Evolutionary conservation across 2,113 vertebrate species (phyloP), one percentile per base, ranked within the genome.

Genomic region (Chaenogobius annularis): DNA sequence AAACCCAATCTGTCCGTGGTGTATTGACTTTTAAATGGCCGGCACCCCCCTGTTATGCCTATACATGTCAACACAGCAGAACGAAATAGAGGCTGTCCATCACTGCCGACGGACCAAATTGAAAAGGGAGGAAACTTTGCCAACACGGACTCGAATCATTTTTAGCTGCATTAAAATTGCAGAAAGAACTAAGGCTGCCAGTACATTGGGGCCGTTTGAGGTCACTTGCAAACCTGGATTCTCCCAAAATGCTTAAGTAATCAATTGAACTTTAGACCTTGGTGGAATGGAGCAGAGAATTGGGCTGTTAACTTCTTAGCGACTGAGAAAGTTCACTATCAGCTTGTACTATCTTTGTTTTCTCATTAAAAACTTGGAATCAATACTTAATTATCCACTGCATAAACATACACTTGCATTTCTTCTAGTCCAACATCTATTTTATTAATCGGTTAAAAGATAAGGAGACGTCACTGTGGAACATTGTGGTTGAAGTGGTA

Each of bases 311-410:
- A 74, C 76, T 74, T 74, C 17, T 37, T n/a, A 68, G 68, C 69
- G 56, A 61, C 64, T 47, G 56, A 31, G 13, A 69, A 72, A 71
- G 74, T 75, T 66, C 46, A 81, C 70, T 66, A 73, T 79, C 52
- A 68, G 73, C 70, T 63, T 55, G 63, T 22, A 63, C 68, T 55
- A 68, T 80, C 23, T 35, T 78, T 65, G 63, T 68, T 75, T 69
- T 85, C 77, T 69, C 74, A 84, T 76, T 75, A 71, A 74, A 66
- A 63, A 59, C 56, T 35, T 26, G 54, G 70, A 83, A 90, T 92
- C 89, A 74, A 92, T 90, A 90, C 46, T 88, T 91, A 85, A 90
- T 91, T 90, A 89, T 89, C 68, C 79, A 74, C 71, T 23, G 66
- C 83, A 88, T 87, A 86, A 87, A 90, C 80, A 87, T 86, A 83